phyloP scores from a whole-genome alignment of 2,888 invertebrate species.

The Tachystola acroxantha region DNA sequence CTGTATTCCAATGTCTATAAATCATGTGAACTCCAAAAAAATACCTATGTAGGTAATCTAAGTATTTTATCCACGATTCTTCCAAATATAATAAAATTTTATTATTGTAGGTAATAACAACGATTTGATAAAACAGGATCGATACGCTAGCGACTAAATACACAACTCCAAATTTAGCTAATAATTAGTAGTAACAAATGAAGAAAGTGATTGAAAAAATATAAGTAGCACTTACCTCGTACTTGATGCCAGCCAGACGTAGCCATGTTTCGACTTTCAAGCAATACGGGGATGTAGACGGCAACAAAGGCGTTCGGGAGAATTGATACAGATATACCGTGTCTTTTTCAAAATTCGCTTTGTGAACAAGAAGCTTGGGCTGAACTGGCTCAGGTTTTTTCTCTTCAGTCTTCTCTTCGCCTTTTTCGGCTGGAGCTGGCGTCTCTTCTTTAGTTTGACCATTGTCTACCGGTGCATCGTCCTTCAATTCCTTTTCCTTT shows the following conservation, averaged over 20 bases:
- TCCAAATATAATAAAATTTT: no score
- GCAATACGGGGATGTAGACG: slow-evolving; percentile 94
- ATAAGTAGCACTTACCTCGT: slow-evolving; percentile 98
- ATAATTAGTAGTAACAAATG: no score
- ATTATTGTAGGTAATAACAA: no score
- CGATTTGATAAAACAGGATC: no score
- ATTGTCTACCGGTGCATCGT: slow-evolving; percentile 71
- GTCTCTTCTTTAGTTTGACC: slow-evolving; percentile 62
- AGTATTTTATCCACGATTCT: no score
- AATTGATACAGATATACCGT: slow-evolving; percentile 96
- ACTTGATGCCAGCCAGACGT: slow-evolving; percentile 92
- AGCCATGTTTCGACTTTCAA: slow-evolving; percentile 98
- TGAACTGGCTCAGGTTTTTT: slow-evolving; percentile 81
- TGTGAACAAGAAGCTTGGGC: slow-evolving; percentile 90
- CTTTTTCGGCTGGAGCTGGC: slow-evolving; percentile 60
- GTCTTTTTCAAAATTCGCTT: slow-evolving; percentile 93
- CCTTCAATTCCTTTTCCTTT: slow-evolving; percentile 78
- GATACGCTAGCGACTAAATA: no score
- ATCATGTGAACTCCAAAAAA: no score
- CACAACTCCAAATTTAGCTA: no score
- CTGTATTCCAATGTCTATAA: no score
- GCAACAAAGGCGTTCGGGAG: slow-evolving; percentile 92
- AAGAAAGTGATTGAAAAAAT: no score
- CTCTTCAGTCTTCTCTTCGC: slow-evolving; percentile 65
- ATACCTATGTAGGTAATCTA: no score